phyloP scores from a whole-genome alignment of 2,113 vertebrate species.

The Notarius quadriscutis region DNA sequence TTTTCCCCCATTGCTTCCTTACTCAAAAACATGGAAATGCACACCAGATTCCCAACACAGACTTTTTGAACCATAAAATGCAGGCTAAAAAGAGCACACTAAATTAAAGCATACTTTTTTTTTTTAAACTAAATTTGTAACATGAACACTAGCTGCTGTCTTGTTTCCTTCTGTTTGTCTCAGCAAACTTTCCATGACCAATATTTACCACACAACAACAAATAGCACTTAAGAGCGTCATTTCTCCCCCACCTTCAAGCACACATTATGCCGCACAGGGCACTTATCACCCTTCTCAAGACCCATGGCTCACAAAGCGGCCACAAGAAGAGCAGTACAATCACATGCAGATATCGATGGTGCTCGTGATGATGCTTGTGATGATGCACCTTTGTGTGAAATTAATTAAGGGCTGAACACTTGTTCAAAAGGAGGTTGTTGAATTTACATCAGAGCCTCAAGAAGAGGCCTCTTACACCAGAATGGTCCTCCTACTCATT shows the following conservation, averaged over 20 bases:
- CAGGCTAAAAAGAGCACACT: not conserved
- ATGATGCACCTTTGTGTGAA: conserved; percentile 23
- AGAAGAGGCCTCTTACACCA: conserved; percentile 39
- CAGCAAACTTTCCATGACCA: not conserved
- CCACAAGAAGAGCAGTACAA: conserved; percentile 4
- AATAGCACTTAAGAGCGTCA: not conserved
- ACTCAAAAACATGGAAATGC: conserved; percentile 79
- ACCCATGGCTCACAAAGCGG: not conserved
- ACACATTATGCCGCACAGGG: conserved; percentile 18
- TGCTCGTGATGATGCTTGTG: conserved; percentile 20
- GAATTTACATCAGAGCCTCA: conserved; percentile 47
- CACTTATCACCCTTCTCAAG: not conserved
- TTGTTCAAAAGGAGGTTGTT: conserved; percentile 18
- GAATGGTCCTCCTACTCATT: conserved; percentile 32
- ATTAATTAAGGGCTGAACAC: conserved; percentile 47
- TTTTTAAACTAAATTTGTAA: not conserved
- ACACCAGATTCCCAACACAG: conserved; percentile 77
- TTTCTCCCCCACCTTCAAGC: conserved; percentile 2
- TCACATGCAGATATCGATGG: conserved; percentile 15
- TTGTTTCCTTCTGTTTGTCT: not conserved
- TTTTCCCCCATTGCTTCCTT: conserved; percentile 28
- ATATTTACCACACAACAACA: conserved; percentile 15
- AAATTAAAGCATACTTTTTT: not conserved
- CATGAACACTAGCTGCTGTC: not conserved
- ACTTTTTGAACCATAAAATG: conserved; percentile 61